Conservation (phyloP, 2,113 vertebrate genomes). For the Loxodonta africana region DNA sequence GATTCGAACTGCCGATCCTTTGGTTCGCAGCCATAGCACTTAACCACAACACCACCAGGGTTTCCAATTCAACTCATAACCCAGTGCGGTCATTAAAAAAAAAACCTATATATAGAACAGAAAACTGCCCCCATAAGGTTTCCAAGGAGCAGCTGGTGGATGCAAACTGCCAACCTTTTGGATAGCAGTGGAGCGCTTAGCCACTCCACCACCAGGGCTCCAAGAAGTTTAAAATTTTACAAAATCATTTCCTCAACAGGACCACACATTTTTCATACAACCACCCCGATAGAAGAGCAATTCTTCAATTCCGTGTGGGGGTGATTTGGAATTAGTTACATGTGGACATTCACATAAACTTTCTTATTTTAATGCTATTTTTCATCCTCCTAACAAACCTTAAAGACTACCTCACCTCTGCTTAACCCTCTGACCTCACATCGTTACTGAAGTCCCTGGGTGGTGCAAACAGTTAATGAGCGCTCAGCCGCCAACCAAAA, state of each 20-base stretch:
- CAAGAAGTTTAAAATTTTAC: neutral
- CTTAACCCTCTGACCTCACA: neutral
- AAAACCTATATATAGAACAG: too few species aligned
- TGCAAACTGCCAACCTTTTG: too few species aligned
- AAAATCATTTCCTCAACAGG: neutral
- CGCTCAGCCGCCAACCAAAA: neutral
- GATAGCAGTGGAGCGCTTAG: too few species aligned
- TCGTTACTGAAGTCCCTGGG: neutral
- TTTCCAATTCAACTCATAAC: too few species aligned
- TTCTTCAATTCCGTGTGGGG: neutral
- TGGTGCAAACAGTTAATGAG: neutral
- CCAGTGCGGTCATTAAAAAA: too few species aligned
- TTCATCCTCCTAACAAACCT: neutral
- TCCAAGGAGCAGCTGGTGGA: too few species aligned
- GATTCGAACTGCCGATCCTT: too few species aligned
- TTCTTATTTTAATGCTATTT: neutral
- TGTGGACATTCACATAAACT: neutral
- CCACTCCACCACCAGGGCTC: too few species aligned
- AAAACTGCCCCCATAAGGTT: too few species aligned
- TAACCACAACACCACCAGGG: too few species aligned
- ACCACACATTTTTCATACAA: neutral
- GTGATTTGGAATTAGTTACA: neutral
- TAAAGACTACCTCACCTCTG: neutral
- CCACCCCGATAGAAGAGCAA: neutral
- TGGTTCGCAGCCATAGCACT: too few species aligned